Evolutionary conservation across 2,888 invertebrate genomes (phyloP), one percentile per base, ranked within the genome.

Genomic region (Chymomyza amoena): DNA sequence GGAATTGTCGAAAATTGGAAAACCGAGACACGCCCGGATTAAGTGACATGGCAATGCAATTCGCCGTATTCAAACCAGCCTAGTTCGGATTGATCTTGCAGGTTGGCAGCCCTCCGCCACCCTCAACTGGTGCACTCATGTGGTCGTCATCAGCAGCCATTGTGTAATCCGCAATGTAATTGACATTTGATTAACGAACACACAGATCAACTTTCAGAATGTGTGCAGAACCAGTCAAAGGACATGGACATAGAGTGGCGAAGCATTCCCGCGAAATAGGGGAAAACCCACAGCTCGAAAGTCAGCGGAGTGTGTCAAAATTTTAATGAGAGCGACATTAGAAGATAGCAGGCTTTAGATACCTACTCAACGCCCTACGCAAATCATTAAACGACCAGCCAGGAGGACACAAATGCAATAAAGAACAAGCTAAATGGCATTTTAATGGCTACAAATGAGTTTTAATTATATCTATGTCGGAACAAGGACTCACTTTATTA

Each of bases 381-480:
- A 32, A 32, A 32, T 32, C 32, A 32, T 32, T 32, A 32, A 32
- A 32, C 32, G 7, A 32, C 32, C 7, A n/a, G 0, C 39, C 57
- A 15, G 1, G n/a, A n/a, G 68, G 66, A 62, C 64, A 75, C 73
- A 68, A 71, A 73, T 69, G 71, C 77, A 78, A 81, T 72, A 79
- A 82, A 84, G 51, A 36, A 6, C n/a, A 45, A 10, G 78, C 70
- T 62, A 79, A 82, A 82, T 86, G 78, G 50, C 78, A 70, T 78
- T 85, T 79, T 79, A 82, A 79, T 78, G 86, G 79, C 66, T 76
- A 76, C 86, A 86, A 82, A 86, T 81, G 72, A 78, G 73, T 79
- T 79, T 76, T 82, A 85, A 82, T 82, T 85, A 79, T 84, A 81
- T 79, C 81, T 79, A 83, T 79, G 81, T 78, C 79, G 76, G 66